Percentiles rank a stretch among this genome's conserved stretches.
These are phyloP conservation scores for Potorous gilbertii DNA, from an alignment of 2,797 vertebrate genomes.

Conservation along the genomic window DNA sequence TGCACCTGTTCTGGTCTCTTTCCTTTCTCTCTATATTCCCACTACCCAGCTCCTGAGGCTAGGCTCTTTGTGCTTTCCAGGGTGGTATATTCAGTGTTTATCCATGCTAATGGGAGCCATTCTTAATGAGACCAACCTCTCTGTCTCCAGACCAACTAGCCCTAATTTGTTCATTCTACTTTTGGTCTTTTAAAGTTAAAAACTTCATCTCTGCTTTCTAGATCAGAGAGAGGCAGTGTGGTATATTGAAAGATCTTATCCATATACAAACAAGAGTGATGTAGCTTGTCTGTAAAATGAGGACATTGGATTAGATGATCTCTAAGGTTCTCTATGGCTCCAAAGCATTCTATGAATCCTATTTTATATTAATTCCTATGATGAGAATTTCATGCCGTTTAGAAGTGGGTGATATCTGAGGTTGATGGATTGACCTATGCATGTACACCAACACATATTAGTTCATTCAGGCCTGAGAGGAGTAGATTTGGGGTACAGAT, in stretches of 20 bases:
- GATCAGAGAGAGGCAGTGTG: not conserved
- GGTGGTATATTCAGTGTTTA: not conserved
- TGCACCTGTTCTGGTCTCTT: not conserved
- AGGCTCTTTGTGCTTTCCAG: not conserved
- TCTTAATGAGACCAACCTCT: not conserved
- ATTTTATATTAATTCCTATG: not conserved
- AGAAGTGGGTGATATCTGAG: not conserved
- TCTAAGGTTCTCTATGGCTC: not conserved
- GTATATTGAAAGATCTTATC: not conserved
- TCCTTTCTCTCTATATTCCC: not conserved
- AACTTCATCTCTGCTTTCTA: not conserved
- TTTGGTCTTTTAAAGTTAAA: not conserved
- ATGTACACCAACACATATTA: too few species aligned
- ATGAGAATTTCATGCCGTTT: not conserved
- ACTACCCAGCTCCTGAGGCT: not conserved
- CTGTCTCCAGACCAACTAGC: not conserved
- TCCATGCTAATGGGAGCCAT: not conserved
- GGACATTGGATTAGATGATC: not conserved
- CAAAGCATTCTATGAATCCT: not conserved
- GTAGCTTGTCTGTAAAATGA: not conserved
- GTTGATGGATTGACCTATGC: too few species aligned
- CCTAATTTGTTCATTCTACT: not conserved
- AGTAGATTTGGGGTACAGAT: not conserved
- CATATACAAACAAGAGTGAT: not conserved
- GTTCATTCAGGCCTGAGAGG: not conserved